Conservation (phyloP, 2,113 vertebrate species). For the Grammomys surdaster region DNA sequence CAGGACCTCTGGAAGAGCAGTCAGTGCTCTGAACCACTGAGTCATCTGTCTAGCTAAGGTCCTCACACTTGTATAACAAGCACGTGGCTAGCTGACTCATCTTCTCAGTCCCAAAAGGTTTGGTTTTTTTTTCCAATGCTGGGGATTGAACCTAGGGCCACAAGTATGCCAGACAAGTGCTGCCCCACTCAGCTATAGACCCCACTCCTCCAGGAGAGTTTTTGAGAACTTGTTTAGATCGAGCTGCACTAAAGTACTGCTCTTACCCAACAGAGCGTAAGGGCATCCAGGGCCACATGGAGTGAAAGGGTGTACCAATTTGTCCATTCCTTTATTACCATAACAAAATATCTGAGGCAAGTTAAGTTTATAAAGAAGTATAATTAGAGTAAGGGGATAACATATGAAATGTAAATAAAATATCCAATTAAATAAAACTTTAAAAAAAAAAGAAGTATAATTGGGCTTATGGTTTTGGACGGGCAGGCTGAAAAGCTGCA, state of each 20-base stretch:
- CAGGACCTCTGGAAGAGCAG: no score
- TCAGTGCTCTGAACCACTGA: no score
- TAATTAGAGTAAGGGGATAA: no score
- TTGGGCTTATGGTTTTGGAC: neutral
- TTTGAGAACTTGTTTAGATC: neutral
- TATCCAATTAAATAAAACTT: no score
- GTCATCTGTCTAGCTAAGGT: no score
- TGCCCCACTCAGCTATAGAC: neutral
- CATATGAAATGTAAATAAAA: no score
- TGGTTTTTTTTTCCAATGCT: neutral
- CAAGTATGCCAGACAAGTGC: neutral
- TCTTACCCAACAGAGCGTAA: neutral
- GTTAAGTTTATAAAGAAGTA: neutral
- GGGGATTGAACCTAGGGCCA: neutral
- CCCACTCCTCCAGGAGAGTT: neutral
- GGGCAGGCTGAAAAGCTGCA: neutral
- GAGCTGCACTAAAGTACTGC: neutral
- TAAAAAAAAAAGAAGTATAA: neutral
- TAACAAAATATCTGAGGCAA: neutral
- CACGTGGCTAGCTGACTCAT: neutral
- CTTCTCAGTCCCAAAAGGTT: neutral
- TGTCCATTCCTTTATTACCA: neutral
- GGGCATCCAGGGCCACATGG: neutral
- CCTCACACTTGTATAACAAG: neutral
- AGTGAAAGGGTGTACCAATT: neutral